Conservation (phyloP, 2,888 invertebrate species). For the Lasioglossum leucozonium region DNA sequence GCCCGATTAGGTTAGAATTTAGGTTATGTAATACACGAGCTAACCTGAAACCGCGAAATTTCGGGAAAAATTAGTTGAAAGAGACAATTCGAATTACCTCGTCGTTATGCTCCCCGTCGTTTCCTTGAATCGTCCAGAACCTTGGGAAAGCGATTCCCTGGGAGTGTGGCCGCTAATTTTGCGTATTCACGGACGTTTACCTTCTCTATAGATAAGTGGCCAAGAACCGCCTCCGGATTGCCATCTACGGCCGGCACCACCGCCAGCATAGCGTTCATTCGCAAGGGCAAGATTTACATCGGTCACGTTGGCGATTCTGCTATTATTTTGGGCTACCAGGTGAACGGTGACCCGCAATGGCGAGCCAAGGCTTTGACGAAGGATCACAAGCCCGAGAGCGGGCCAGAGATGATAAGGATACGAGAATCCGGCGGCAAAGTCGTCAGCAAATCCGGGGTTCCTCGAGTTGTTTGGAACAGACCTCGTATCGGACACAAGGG, state of each 20-base stretch:
- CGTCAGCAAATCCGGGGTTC: constrained; percentile 92
- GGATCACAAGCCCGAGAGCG: constrained; percentile 98
- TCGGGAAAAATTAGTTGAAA: constrained; percentile 28
- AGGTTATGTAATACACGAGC: constrained; percentile 82
- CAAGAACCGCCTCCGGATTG: constrained; percentile 96
- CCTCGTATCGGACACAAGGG: constrained; percentile 94
- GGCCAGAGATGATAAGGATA: constrained; percentile 93
- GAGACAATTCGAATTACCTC: background rate
- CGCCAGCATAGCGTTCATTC: constrained; percentile 97
- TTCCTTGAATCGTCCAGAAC: background rate
- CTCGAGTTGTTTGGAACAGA: constrained; percentile 98
- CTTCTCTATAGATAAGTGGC: constrained; percentile 93
- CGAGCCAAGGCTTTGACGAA: constrained; percentile 92
- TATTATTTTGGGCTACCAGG: constrained; percentile 94
- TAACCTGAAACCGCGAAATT: constrained; percentile 64
- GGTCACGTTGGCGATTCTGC: constrained; percentile 99
- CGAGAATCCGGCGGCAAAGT: constrained; percentile 93
- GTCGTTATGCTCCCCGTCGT: background rate
- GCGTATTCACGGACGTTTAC: background rate
- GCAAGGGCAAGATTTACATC: constrained; percentile 96
- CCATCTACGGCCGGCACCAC: constrained; percentile 99
- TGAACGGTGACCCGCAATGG: constrained; percentile 90
- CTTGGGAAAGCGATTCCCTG: background rate
- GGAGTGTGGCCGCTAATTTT: background rate
- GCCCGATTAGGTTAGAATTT: constrained; percentile 76